Base-by-base conservation (phyloP, 2,113 vertebrate species). In the Myotis yumanensis region DNA sequence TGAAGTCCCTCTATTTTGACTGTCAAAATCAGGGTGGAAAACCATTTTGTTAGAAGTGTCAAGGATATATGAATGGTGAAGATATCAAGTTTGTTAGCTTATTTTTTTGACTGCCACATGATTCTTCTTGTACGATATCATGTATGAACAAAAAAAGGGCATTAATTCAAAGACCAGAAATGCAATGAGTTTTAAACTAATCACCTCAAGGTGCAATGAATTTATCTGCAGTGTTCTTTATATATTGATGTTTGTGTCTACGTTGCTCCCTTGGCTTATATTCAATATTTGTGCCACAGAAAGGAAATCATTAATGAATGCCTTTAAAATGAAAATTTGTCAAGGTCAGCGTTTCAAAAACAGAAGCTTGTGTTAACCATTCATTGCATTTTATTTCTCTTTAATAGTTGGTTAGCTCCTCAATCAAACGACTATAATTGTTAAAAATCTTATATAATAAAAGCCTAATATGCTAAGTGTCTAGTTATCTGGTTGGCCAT, bases 281-380 rank as follows among this genome's bases (percentile, higher is more conserved):
- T 57, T 85, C 66, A 76, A 18, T 81, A 93, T 85, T 91, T 86
- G 66, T 91, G n/a, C 59, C 71, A 77, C 57, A 77, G 84, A 96
- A 72, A 30, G 51, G 54, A 88, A 85, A 54, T 93, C n/a, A 59
- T 87, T 96, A 93, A 92, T 40, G 75, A 96, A 91, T 86, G 43
- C 46, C 85, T 97, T 96, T 95, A 93, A 94, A 94, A 93, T 96
- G 92, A 87, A 96, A 95, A 95, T 96, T 93, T 82, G 32, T 92
- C 95, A 93, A 97, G 96, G 96, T 97, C 88, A 96, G 73, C 92
- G 43, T 93, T 96, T 94, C 59, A 88, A 85, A 96, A 92, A 46
- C 75, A 97, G 80, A 93, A 87, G 52, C 48, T 92, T 69, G 57
- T 96, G 48, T 86, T 91, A 80, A 90, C n/a, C 37, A 81, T 82